phyloP scores from a whole-genome alignment of 2,113 vertebrate genomes.

The Zonotrichia leucophrys region DNA sequence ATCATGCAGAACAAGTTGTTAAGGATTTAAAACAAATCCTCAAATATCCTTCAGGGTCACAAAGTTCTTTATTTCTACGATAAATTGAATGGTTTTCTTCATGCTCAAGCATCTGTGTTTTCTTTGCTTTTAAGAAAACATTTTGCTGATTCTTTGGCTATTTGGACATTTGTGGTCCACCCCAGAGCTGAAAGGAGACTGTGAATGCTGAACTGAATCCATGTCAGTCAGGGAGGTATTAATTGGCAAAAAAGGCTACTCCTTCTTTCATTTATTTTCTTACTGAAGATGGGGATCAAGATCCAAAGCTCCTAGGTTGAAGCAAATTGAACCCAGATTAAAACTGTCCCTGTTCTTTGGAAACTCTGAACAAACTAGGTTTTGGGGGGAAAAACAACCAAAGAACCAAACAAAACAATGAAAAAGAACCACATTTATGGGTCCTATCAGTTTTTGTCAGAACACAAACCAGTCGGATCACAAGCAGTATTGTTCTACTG shows the following conservation, averaged over 20 bases:
- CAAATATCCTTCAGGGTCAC: slow-evolving; percentile 45
- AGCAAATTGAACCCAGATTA: background rate
- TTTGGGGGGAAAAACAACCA: background rate
- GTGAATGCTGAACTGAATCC: background rate
- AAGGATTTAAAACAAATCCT: slow-evolving; percentile 47
- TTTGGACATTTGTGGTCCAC: background rate
- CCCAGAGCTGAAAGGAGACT: background rate
- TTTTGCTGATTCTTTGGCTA: background rate
- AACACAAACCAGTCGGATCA: background rate
- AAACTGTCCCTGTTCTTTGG: background rate
- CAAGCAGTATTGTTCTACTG: background rate
- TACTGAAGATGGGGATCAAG: background rate
- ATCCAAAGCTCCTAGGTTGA: background rate
- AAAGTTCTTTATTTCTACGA: slow-evolving; percentile 45
- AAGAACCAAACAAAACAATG: background rate
- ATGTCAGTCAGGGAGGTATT: background rate
- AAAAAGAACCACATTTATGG: background rate
- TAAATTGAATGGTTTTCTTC: slow-evolving; percentile 33
- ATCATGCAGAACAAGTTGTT: slow-evolving; percentile 36
- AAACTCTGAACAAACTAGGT: background rate
- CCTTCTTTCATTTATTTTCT: background rate
- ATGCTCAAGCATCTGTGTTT: slow-evolving; percentile 2
- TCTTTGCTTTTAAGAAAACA: slow-evolving; percentile 22
- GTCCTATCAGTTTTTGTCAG: background rate
- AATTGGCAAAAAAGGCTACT: background rate